phyloP scores from a whole-genome alignment of 2,797 vertebrate genomes.

The Artibeus lituratus region DNA sequence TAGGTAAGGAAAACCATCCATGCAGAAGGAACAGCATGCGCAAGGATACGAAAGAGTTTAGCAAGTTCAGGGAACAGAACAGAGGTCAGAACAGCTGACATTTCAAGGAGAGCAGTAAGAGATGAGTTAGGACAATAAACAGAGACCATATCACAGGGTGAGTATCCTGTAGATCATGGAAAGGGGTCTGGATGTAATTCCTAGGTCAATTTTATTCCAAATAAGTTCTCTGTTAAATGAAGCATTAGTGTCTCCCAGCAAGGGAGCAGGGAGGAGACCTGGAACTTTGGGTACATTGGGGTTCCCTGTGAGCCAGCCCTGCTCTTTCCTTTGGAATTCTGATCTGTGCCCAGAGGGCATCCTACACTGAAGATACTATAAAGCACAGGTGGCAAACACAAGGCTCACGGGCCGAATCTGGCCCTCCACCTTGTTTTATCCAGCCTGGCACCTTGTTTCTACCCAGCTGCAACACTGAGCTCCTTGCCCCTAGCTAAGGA shows the following conservation, averaged over 20 bases:
- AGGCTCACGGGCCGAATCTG: no score
- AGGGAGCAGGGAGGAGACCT: background rate
- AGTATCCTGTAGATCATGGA: background rate
- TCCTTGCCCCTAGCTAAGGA: no score
- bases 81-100: background rate
- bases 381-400: background rate
- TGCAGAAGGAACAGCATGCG: background rate
- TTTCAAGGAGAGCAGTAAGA: background rate
- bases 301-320: background rate
- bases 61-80: background rate
- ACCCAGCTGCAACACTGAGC: no score
- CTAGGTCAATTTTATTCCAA: background rate
- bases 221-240: background rate
- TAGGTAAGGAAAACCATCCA: background rate
- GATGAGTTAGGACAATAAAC: background rate
- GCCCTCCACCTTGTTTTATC: no score
- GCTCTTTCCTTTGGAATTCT: background rate
- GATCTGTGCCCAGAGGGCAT: background rate
- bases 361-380: rapidly evolving
- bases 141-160: background rate
- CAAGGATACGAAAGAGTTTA: background rate
- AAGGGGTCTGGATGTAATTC: background rate
- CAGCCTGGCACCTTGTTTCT: no score
- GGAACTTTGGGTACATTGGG: background rate
- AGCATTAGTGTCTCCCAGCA: background rate